Conservation (phyloP, 2,113 vertebrate genomes). For the Telmatochromis bifrenatus region DNA sequence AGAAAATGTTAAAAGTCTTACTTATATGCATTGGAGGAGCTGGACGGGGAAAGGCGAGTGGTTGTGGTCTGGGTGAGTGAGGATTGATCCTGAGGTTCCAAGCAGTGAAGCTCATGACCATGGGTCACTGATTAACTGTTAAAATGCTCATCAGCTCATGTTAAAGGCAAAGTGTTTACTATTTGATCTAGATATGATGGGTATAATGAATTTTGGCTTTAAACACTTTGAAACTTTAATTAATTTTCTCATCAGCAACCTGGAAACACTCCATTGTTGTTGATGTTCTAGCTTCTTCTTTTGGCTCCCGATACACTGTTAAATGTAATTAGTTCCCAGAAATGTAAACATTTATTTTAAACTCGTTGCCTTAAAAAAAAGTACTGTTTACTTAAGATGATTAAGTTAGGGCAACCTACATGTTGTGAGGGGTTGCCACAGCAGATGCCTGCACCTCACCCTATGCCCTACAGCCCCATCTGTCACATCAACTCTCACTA, state of each 20-base stretch:
- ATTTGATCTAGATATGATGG: not conserved
- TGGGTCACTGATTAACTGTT: not conserved
- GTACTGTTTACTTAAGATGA: not conserved
- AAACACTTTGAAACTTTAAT: not conserved
- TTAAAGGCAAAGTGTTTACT: not conserved
- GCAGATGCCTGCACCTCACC: not conserved
- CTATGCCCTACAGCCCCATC: not conserved
- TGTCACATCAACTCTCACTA: not conserved
- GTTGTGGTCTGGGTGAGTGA: not conserved
- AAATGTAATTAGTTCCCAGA: not conserved
- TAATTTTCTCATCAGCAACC: not conserved
- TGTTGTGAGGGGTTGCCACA: not conserved
- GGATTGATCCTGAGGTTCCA: not conserved
- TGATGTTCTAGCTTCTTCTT: not conserved
- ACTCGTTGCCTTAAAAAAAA: not conserved
- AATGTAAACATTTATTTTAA: not conserved
- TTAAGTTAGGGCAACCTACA: not conserved
- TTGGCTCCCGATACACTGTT: not conserved
- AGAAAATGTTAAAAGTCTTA: not conserved
- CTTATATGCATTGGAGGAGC: not conserved
- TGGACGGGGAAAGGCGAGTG: not conserved
- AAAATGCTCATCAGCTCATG: not conserved
- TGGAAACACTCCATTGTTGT: not conserved
- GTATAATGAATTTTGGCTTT: not conserved
- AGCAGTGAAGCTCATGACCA: not conserved